A percentile compares a stretch with the other conserved stretches of the same genome.
Conservation (phyloP, 2,888 invertebrate genomes). For the Eilema caniola region DNA sequence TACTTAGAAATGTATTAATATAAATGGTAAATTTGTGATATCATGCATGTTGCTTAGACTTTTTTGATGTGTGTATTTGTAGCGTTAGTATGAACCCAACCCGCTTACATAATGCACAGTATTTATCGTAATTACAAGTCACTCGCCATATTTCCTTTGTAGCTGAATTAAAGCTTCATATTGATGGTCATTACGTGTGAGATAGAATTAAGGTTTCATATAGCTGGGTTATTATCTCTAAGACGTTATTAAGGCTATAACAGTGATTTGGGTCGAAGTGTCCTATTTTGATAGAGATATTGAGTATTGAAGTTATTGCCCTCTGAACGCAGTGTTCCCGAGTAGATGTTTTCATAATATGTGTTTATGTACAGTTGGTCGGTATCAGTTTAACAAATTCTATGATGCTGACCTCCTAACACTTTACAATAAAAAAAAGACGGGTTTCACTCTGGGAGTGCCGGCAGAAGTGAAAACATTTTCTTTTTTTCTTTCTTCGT, state of each 20-base stretch:
- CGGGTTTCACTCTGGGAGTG: too few relatives aligned
- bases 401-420: too few relatives aligned
- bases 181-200: conserved; percentile 21
- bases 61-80: too few relatives aligned
- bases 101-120: neutral
- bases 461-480: too few relatives aligned
- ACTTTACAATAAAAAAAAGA: too few relatives aligned
- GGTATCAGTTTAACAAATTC: too few relatives aligned
- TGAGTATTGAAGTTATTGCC: neutral
- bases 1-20: too few relatives aligned
- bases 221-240: conserved; percentile 21
- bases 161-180: conserved; percentile 14
- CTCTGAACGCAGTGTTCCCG: neutral
- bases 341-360: conserved; percentile 27
- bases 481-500: too few relatives aligned
- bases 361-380: neutral
- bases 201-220: conserved; percentile 20
- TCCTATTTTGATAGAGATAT: conserved; percentile 9
- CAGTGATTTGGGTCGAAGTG: conserved; percentile 20
- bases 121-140: neutral
- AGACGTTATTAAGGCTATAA: conserved; percentile 28
- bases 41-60: too few relatives aligned
- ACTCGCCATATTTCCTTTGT: neutral
- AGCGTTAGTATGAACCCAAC: neutral
- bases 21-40: too few relatives aligned